A percentile compares a stretch with the other conserved stretches of the same genome.
Evolutionary conservation across 2,888 invertebrate genomes (phyloP).

Genomic region (Nineta flava): DNA sequence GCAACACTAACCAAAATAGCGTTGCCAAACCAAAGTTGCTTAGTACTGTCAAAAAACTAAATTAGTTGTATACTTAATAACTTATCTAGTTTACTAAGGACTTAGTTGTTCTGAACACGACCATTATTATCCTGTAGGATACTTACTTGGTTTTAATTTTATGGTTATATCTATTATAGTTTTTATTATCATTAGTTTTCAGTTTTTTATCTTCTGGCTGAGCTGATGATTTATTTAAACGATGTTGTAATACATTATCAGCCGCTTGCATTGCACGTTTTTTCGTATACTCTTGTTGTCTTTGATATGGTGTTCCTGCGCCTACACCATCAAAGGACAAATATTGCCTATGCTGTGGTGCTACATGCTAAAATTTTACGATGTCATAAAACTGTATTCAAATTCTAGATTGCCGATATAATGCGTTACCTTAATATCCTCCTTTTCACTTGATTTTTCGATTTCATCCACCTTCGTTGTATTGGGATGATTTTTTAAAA

Average conservation of each 20-base stretch:
- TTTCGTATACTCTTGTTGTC: slow-evolving; percentile 62
- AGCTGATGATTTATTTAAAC: slow-evolving; percentile 35
- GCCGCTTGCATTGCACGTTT: slow-evolving; percentile 51
- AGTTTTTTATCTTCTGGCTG: slow-evolving; percentile 43
- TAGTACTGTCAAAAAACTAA: too few species aligned
- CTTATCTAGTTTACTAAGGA: too few species aligned
- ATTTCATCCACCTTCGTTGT: slow-evolving; percentile 19
- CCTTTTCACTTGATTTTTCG: slow-evolving; percentile 33
- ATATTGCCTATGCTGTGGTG: slow-evolving; percentile 79
- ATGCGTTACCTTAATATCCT: slow-evolving; percentile 40
- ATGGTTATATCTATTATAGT: slow-evolving; percentile 33
- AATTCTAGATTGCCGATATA: not conserved
- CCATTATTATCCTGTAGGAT: not conserved
- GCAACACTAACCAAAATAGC: too few species aligned
- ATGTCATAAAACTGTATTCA: not conserved
- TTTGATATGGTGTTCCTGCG: slow-evolving; percentile 57
- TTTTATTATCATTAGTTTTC: slow-evolving; percentile 39
- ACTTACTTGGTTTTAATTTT: slow-evolving; percentile 58
- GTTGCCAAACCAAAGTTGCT: too few species aligned
- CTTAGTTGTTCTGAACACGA: too few species aligned
- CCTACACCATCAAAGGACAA: slow-evolving; percentile 67
- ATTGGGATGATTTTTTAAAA: slow-evolving; percentile 38
- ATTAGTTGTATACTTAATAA: too few species aligned
- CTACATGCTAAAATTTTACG: slow-evolving; percentile 44
- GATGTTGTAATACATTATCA: slow-evolving; percentile 42